Conservation (phyloP, 2,113 vertebrate genomes). For the Platichthys flesus region DNA sequence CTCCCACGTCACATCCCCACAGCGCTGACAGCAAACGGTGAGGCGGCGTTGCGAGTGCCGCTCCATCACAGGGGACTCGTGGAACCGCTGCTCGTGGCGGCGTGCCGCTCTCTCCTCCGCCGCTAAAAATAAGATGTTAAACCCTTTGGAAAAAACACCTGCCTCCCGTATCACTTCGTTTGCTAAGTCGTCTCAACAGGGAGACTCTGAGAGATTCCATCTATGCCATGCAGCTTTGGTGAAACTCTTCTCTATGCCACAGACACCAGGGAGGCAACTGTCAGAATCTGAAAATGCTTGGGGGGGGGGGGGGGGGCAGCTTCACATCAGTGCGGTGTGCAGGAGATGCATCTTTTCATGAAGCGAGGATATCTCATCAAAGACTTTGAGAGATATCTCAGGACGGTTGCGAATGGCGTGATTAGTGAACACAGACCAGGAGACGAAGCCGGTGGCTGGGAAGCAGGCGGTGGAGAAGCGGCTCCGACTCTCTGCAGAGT, state of each 20-base stretch:
- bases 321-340: slow-evolving; percentile 34
- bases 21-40: slow-evolving; percentile 68
- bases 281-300: slow-evolving; percentile 24
- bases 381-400: slow-evolving; percentile 33
- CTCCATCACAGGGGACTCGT: slow-evolving; percentile 62
- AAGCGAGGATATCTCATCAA: slow-evolving; percentile 47
- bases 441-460: slow-evolving; percentile 5
- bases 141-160: slow-evolving; percentile 26
- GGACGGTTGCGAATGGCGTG: slow-evolving; percentile 29
- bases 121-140: slow-evolving; percentile 78
- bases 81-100: slow-evolving; percentile 57
- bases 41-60: slow-evolving; percentile 58
- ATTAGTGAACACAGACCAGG: slow-evolving; percentile 42
- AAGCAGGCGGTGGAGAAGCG: neutral
- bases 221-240: slow-evolving; percentile 47
- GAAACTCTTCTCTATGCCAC: slow-evolving; percentile 38
- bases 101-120: slow-evolving; percentile 18
- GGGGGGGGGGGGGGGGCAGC: neutral
- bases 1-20: slow-evolving; percentile 61
- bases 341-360: slow-evolving; percentile 35
- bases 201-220: slow-evolving; percentile 48
- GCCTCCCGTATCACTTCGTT: slow-evolving; percentile 48
- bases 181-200: slow-evolving; percentile 60
- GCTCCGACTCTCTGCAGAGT: slow-evolving; percentile 6
- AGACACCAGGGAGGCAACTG: slow-evolving; percentile 44